A percentile compares a stretch with the other conserved stretches of the same genome.
These are phyloP conservation scores for Charina bottae DNA, from an alignment of 2,113 vertebrate species.

Conservation along the genomic window DNA sequence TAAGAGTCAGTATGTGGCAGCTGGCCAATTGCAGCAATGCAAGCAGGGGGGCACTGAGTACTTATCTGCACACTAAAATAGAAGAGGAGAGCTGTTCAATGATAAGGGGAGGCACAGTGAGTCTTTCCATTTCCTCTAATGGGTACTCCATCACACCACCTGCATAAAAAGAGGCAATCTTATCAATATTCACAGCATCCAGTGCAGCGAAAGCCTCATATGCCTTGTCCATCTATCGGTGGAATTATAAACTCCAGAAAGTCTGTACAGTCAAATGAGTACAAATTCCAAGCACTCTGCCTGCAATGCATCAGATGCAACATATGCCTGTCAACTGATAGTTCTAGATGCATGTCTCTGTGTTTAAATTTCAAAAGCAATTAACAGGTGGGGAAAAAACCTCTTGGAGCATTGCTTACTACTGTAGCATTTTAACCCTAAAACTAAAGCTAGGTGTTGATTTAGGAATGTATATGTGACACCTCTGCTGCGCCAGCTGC, in stretches of 20 bases:
- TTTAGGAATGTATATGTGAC: background rate
- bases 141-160: background rate
- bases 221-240: background rate
- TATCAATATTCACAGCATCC: background rate
- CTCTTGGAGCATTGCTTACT: background rate
- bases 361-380: background rate
- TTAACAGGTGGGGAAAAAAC: background rate
- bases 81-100: background rate
- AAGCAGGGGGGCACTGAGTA: background rate
- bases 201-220: background rate
- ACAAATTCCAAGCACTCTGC: background rate
- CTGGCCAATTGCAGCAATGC: background rate
- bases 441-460: background rate
- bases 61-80: background rate
- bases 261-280: background rate
- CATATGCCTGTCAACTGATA: background rate
- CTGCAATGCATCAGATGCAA: background rate
- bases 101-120: background rate
- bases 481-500: too few species aligned
- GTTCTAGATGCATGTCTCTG: background rate
- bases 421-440: background rate
- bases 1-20: background rate
- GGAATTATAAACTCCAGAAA: background rate
- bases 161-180: background rate
- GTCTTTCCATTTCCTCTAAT: background rate